A percentile compares a stretch with the other conserved stretches of the same genome.
Evolutionary conservation across 2,888 invertebrate species (phyloP).

Genomic region (Spodoptera exigua): DNA sequence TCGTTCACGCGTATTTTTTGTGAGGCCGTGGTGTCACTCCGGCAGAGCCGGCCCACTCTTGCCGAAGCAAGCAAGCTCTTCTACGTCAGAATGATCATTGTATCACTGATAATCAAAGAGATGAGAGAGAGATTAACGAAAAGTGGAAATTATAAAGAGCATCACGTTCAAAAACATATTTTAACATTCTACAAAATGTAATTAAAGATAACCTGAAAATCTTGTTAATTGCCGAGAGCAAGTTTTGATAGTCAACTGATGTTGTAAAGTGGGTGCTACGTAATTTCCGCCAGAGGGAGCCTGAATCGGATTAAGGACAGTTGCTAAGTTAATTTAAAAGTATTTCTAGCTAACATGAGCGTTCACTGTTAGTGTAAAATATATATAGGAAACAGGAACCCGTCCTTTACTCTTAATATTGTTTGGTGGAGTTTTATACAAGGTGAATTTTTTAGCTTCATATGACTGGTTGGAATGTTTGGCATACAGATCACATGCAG

Average conservation of each 20-base stretch:
- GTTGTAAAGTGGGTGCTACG: constrained; percentile 24
- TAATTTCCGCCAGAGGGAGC: constrained; percentile 23
- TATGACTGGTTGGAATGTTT: too few species aligned
- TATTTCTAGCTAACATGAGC: constrained; percentile 1
- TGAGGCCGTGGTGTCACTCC: too few species aligned
- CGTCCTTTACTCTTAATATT: too few species aligned
- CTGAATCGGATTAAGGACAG: constrained; percentile 27
- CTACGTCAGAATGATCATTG: too few species aligned
- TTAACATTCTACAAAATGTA: constrained; percentile 10
- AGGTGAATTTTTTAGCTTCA: too few species aligned
- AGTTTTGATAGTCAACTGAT: constrained; percentile 16
- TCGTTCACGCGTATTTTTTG: too few species aligned
- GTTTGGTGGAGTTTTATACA: too few species aligned
- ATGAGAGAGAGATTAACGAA: neutral
- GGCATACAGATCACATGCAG: too few species aligned
- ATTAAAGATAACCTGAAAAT: constrained; percentile 25
- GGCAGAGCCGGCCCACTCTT: too few species aligned
- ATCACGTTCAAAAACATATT: constrained; percentile 13
- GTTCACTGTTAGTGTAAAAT: neutral
- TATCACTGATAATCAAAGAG: too few species aligned
- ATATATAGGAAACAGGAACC: too few species aligned
- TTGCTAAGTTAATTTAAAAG: constrained; percentile 22
- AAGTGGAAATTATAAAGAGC: constrained; percentile 21
- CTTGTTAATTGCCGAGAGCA: constrained; percentile 6
- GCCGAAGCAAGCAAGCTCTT: too few species aligned